phyloP scores from a whole-genome alignment of 2,797 vertebrate genomes.

The Aplochiton taeniatus region DNA sequence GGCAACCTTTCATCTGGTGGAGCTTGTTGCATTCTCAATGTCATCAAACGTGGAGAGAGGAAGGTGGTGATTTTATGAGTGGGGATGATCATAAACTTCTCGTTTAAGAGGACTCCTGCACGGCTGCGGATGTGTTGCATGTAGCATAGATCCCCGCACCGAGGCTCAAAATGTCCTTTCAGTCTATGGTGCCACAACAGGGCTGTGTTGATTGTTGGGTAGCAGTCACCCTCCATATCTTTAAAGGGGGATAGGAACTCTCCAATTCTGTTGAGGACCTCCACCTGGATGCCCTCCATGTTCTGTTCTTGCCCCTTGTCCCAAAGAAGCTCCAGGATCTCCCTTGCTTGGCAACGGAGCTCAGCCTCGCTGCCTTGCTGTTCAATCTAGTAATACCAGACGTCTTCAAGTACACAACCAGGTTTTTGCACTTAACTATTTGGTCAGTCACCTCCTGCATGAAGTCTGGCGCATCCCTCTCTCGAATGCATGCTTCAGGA shows the following conservation, averaged over 20 bases:
- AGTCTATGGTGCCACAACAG: conserved; percentile 7
- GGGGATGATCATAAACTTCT: too few relatives aligned
- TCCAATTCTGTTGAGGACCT: conserved; percentile 15
- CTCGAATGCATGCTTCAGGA: conserved; percentile 17
- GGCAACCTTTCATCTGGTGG: too few relatives aligned
- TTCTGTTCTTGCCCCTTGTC: conserved; percentile 15
- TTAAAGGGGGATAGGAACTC: conserved; percentile 10
- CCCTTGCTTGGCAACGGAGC: conserved; percentile 14
- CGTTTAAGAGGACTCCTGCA: too few relatives aligned
- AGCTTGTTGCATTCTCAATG: too few relatives aligned
- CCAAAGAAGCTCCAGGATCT: conserved; percentile 9
- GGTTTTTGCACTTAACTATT: conserved; percentile 5
- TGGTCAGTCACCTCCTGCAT: conserved; percentile 16
- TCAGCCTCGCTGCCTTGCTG: conserved; percentile 17
- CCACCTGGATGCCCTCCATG: conserved; percentile 20
- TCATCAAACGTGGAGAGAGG: too few relatives aligned
- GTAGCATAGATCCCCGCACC: too few relatives aligned
- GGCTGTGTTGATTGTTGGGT: conserved; percentile 11
- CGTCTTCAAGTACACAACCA: conserved; percentile 19
- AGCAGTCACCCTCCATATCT: conserved; percentile 20
- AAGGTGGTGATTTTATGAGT: too few relatives aligned
- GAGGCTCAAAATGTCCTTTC: background rate
- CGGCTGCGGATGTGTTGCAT: too few relatives aligned
- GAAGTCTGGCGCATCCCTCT: conserved; percentile 8
- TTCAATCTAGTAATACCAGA: conserved; percentile 22